Evolutionary conservation across 1,140 invertebrate species (phyloP).

Genomic region (Megalopta genalis): DNA sequence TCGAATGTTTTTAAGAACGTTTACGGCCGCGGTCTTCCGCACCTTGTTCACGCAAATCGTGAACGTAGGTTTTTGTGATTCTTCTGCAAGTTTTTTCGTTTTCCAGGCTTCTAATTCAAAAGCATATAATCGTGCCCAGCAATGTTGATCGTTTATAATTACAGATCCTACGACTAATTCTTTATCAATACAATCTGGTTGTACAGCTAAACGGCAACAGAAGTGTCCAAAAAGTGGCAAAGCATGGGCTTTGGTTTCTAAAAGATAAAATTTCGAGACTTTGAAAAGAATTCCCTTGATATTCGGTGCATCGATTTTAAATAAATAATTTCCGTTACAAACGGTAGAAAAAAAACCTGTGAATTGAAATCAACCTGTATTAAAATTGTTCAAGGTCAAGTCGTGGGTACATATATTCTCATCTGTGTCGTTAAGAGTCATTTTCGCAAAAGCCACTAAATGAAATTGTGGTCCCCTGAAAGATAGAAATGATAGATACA

Average conservation of each 20-base stretch:
- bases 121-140: constrained; percentile 72
- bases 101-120: constrained; percentile 75
- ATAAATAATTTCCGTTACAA: neutral
- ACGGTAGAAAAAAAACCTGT: neutral
- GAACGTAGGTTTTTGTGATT: constrained; percentile 69
- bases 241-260: constrained; percentile 81
- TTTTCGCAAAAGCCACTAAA: constrained; percentile 83
- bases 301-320: neutral
- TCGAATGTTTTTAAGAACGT: too few relatives aligned
- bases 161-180: constrained; percentile 81
- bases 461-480: constrained; percentile 86
- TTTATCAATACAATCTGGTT: constrained; percentile 83
- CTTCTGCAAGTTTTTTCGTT: constrained; percentile 76
- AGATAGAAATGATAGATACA: constrained; percentile 27
- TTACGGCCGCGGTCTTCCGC: constrained; percentile 9
- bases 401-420: constrained; percentile 82
- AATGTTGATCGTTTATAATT: constrained; percentile 76
- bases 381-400: constrained; percentile 79
- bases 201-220: constrained; percentile 86
- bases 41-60: constrained; percentile 75
- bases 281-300: neutral
- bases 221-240: constrained; percentile 88
- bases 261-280: constrained; percentile 29
- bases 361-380: constrained; percentile 62
- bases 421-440: constrained; percentile 83